phyloP scores from a whole-genome alignment of 2,113 vertebrate species.

The Candoia aspera region DNA sequence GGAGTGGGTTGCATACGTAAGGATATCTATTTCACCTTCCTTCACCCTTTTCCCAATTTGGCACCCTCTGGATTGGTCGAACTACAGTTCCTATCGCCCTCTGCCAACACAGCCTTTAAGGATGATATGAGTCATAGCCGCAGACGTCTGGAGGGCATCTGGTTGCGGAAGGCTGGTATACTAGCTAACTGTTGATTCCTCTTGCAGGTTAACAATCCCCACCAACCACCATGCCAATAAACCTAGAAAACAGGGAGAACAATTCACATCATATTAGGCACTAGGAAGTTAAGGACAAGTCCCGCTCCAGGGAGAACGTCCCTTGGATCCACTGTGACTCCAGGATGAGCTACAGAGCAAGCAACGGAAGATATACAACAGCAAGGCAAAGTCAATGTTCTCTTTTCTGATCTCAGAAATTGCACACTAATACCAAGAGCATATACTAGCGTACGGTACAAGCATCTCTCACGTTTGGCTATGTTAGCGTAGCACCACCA shows the following conservation, averaged over 20 bases:
- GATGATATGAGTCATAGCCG: too few species aligned
- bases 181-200: too few species aligned
- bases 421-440: too few species aligned
- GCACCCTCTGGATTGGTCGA: not conserved
- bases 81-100: not conserved
- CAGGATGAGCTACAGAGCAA: not conserved
- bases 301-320: not conserved
- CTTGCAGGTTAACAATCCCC: not conserved
- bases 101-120: not conserved
- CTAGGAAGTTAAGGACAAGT: conserved; percentile 15
- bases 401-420: conserved; percentile 30
- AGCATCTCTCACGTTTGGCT: conserved; percentile 52
- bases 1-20: not conserved
- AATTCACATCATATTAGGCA: conserved; percentile 54
- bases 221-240: not conserved
- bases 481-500: conserved; percentile 52
- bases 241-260: not conserved
- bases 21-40: not conserved
- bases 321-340: too few species aligned
- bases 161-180: too few species aligned
- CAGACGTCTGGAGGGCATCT: not conserved
- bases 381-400: not conserved
- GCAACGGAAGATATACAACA: not conserved
- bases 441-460: conserved; percentile 15
- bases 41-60: too few species aligned